These are phyloP conservation scores for Sesamia inferens DNA, from an alignment of 2,888 invertebrate genomes.

Conservation along the genomic window DNA sequence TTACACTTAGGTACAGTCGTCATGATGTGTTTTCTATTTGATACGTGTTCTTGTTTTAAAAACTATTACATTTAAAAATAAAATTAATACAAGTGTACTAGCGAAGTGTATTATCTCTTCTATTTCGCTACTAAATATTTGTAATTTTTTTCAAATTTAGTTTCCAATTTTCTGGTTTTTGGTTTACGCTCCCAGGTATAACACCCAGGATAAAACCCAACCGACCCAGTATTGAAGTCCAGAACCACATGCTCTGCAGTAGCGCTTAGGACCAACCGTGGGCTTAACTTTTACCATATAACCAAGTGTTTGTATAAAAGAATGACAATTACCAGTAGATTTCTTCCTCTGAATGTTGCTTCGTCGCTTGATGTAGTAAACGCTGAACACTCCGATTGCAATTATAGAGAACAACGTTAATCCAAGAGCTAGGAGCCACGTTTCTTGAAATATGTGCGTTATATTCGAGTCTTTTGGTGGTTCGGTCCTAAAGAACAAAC, in stretches of 20 bases:
- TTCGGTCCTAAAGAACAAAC: constrained; percentile 79
- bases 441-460: constrained; percentile 85
- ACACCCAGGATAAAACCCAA: not conserved
- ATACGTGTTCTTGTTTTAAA: not conserved
- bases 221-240: not conserved
- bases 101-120: too few relatives aligned
- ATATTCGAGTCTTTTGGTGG: constrained; percentile 86
- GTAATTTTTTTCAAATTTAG: too few relatives aligned
- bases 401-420: constrained; percentile 83
- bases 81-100: too few relatives aligned
- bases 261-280: not conserved
- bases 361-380: constrained; percentile 85
- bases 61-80: not conserved
- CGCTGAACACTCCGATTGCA: constrained; percentile 83
- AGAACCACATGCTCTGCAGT: not conserved
- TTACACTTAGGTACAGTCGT: too few relatives aligned
- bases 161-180: too few relatives aligned
- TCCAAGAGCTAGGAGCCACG: constrained; percentile 85
- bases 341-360: constrained; percentile 85
- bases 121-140: too few relatives aligned
- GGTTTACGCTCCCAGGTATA: too few relatives aligned
- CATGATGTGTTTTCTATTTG: too few relatives aligned
- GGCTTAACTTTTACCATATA: too few relatives aligned
- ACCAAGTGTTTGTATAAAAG: not conserved
- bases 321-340: constrained; percentile 77